Base-by-base conservation (phyloP, 1,140 invertebrate genomes). In the Lethocerus indicus region DNA sequence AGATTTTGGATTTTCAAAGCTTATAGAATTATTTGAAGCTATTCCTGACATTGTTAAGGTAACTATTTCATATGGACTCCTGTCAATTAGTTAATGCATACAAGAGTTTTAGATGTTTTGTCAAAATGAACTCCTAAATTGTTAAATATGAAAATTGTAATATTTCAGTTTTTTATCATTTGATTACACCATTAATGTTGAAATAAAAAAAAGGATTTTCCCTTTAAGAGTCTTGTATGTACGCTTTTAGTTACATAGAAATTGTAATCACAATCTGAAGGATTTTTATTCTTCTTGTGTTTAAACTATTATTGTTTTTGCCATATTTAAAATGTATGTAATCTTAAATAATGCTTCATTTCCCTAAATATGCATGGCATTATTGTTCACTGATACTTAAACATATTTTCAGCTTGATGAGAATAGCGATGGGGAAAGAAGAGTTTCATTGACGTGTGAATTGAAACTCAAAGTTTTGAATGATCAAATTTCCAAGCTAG, bases 1-100 rank as follows among this genome's bases (percentile, higher is more conserved):
- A 6, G 87, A 94, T 66, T 95, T 92, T 64, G 91, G 92, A 1
- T 94, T 92, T 59, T 80, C 81, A 0, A 93, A 95, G 65, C 69
- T 97, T 3, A 81, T 86, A 18, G 91, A 96, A 61, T 65, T 97
- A 5, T 87, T 97, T 68, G 88, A 95, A 64, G 77, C 88, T 23
- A 86, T 96, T 58, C 81, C 89, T 0, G 79, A 93, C 40, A 73
- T 84, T 13, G 76, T 95, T 6, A 75, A 86, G 62, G 76, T 86
- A 60, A 61, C 56, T 43, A 39, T 54, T 29, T 40, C 58, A 58
- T 37, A 58, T 41, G 29, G 29, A 9, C 18, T 7, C 37, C 14
- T 18, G 16, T 7, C 14, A 18, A 20, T 4, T 25, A 20, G 9
- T 13, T 44, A 18, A 24, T 24, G 12, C 12, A 9, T 6, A 12